Evolutionary conservation across 1,140 invertebrate genomes (phyloP), one percentile per base, ranked within the genome.

Genomic region (Ladona fulva): DNA sequence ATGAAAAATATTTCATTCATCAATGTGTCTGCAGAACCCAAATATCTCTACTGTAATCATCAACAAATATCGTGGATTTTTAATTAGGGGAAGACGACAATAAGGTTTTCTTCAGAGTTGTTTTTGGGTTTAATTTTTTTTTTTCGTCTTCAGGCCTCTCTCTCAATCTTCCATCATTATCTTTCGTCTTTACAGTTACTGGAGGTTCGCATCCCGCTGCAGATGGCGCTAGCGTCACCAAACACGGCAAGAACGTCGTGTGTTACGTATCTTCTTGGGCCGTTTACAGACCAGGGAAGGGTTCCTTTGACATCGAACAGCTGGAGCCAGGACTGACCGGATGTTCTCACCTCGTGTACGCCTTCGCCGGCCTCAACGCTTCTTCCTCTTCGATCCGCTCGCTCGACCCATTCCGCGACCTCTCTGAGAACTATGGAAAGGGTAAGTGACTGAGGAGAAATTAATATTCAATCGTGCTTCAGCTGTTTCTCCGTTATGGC

Each of bases 341-440:
- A 16, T 97, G 95, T 83, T 96, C 95, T 0, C 95, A 97, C 82
- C 84, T 96, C 12, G 91, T 97, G 24, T 97, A 97, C 81, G 90
- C 94, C 6, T 97, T 97, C 83, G 94, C 93, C 16, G 94, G 94
- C 0, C 83, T 96, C 14, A 89, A 95, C 80, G 86, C 87, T 1
- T 85, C 83, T 0, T 87, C 89, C 0, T 88, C 88, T 80, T 87
- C 86, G n/a, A 93, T 95, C 52, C 90, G 87, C 76, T 87, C 86
- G 75, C 83, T 90, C 0, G 87, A 88, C 79, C 88, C 91, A 19
- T 94, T 89, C 87, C 88, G 92, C 82, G 94, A 95, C 82, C 84
- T 93, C 12, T 89, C 91, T 22, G 91, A 93, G 76, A 86, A 93
- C 80, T 91, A 91, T 80, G 92, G 92, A 76, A 83, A 83, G 81